Percentiles rank a stretch among this genome's conserved stretches.
phyloP scores from a whole-genome alignment of 2,888 invertebrate species.

The Antheraea yamamai region DNA sequence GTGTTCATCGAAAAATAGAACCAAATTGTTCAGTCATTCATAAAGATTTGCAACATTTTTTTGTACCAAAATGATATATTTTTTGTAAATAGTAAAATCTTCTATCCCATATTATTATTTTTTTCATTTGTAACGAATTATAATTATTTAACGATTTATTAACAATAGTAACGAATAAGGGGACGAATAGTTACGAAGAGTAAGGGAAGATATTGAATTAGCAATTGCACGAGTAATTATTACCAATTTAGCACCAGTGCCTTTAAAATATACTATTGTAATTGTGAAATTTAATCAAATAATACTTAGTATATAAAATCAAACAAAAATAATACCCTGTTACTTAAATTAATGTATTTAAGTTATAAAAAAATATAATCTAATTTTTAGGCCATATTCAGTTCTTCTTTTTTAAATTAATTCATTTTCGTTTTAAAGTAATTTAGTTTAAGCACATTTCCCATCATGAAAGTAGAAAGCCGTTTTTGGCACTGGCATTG shows the following conservation, averaged over 20 bases:
- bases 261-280: background rate
- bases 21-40: background rate
- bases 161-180: background rate
- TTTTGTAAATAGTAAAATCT: background rate
- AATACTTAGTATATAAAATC: background rate
- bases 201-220: background rate
- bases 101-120: background rate
- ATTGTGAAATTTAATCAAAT: background rate
- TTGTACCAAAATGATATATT: background rate
- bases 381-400: background rate
- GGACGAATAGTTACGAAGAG: no score
- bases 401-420: background rate
- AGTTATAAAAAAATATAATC: background rate
- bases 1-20: constrained; percentile 5
- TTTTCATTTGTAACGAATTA: background rate
- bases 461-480: background rate
- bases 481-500: background rate
- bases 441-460: background rate
- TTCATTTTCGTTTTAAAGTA: background rate
- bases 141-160: background rate
- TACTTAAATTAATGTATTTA: no score
- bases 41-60: background rate
- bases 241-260: background rate
- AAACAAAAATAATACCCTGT: background rate
- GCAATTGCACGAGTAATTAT: background rate